A percentile compares a stretch with the other conserved stretches of the same genome.
These are phyloP conservation scores for Monarcha castaneiventris DNA, from an alignment of 2,113 vertebrate species.

Conservation along the genomic window DNA sequence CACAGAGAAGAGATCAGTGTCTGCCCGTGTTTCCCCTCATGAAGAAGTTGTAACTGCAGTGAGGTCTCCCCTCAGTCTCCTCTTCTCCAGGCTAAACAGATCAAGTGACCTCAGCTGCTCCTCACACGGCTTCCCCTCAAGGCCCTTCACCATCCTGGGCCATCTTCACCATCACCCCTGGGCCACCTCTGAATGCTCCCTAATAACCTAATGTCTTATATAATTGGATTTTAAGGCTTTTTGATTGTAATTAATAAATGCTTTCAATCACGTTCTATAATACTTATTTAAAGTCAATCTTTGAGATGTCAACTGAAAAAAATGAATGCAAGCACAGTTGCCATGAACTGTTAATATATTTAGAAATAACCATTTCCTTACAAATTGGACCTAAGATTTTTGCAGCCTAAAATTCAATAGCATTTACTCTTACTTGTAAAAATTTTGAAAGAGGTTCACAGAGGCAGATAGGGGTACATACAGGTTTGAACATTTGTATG, in stretches of 20 bases:
- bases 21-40: neutral
- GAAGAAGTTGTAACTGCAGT: neutral
- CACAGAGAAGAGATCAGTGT: neutral
- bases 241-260: neutral
- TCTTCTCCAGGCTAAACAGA: neutral
- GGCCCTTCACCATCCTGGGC: no score
- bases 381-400: neutral
- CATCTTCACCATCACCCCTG: fast-evolving
- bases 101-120: fast-evolving
- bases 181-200: neutral
- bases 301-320: neutral
- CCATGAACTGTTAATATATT: neutral
- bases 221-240: neutral
- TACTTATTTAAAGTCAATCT: neutral
- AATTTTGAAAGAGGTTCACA: neutral
- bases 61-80: neutral
- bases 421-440: neutral
- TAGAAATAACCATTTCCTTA: neutral
- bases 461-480: no score
- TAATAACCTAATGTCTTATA: neutral
- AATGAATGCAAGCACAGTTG: neutral
- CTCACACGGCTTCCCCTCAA: neutral
- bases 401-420: neutral
- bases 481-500: neutral
- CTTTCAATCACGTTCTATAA: neutral